phyloP scores from a whole-genome alignment of 2,113 vertebrate species.

The Aldabrachelys gigantea region DNA sequence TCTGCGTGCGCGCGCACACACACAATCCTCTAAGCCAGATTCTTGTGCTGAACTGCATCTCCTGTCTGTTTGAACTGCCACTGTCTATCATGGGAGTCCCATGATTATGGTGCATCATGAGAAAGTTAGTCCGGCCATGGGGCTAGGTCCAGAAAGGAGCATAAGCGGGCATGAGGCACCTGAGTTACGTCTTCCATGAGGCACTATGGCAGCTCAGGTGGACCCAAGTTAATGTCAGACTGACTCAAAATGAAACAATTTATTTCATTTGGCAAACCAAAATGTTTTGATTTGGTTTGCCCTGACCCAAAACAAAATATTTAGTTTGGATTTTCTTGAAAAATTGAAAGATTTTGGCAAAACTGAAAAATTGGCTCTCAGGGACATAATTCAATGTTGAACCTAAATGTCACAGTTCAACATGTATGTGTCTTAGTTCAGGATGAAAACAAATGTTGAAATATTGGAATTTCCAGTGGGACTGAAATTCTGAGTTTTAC shows the following conservation, averaged over 20 bases:
- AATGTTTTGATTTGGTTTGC: background rate
- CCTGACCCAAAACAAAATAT: background rate
- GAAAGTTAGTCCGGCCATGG: slow-evolving; percentile 9
- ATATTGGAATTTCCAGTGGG: background rate
- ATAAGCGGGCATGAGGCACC: background rate
- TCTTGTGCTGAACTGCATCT: background rate
- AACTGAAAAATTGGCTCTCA: background rate
- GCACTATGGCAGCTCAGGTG: background rate
- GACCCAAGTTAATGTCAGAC: background rate
- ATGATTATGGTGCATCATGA: background rate
- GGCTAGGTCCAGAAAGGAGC: background rate
- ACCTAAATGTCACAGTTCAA: background rate
- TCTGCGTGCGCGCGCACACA: background rate
- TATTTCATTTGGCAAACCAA: background rate
- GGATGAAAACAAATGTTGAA: background rate
- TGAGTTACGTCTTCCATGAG: background rate
- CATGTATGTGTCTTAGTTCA: background rate
- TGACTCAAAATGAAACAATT: background rate
- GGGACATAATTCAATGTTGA: background rate
- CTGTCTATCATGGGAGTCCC: background rate
- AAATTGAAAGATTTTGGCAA: background rate
- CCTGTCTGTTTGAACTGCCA: background rate
- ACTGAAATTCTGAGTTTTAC: background rate
- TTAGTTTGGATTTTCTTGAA: background rate
- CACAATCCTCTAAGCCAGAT: background rate